Evolutionary conservation across 2,113 vertebrate species (phyloP).

Genomic region (Zapornia atra): DNA sequence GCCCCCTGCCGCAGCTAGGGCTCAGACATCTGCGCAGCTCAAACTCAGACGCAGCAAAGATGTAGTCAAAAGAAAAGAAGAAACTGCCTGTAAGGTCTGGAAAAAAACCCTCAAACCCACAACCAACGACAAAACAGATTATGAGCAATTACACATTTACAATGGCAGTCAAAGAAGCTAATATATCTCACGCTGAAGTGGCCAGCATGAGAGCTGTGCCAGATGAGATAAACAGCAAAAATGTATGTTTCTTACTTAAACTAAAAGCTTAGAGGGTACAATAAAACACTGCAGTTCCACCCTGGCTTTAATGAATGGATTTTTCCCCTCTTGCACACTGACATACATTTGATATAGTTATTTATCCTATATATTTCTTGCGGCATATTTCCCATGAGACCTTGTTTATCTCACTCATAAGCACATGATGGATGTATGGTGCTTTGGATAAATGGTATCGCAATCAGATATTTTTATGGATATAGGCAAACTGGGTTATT

Average conservation of each 20-base stretch:
- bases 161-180: constrained; percentile 39
- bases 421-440: constrained; percentile 69
- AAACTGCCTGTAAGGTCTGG: not conserved
- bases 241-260: constrained; percentile 62
- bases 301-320: constrained; percentile 71
- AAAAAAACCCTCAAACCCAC: not conserved
- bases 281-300: constrained; percentile 55
- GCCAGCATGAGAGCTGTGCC: constrained; percentile 4
- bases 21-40: not conserved
- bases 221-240: constrained; percentile 70
- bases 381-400: constrained; percentile 64
- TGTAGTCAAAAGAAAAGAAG: constrained; percentile 5
- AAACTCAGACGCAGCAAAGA: not conserved
- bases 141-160: constrained; percentile 48
- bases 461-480: constrained; percentile 76
- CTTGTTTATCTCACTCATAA: constrained; percentile 66
- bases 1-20: not conserved
- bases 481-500: constrained; percentile 76
- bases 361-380: constrained; percentile 75
- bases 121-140: not conserved
- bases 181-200: constrained; percentile 56
- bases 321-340: constrained; percentile 57
- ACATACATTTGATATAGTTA: constrained; percentile 70
- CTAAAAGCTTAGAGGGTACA: constrained; percentile 71
- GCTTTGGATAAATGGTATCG: constrained; percentile 70